Percentiles rank a stretch among this genome's conserved stretches.
Evolutionary conservation across 2,888 invertebrate species (phyloP).

Genomic region (Micoletzkya japonica): DNA sequence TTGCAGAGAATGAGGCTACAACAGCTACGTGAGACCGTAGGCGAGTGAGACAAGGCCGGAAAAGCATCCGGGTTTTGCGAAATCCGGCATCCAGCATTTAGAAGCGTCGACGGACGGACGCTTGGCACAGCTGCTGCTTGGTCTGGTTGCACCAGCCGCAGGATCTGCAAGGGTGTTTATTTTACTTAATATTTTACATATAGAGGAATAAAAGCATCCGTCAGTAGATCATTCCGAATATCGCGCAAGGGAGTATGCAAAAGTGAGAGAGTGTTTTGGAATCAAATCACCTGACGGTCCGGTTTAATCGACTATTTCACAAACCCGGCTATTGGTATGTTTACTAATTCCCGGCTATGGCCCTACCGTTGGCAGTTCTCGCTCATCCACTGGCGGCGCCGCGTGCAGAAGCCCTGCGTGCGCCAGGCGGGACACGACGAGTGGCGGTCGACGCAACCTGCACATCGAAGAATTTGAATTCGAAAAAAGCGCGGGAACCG

Average conservation of each 20-base stretch:
- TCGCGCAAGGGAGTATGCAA: too few species aligned
- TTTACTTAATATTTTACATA: too few species aligned
- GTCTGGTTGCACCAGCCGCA: constrained; percentile 60
- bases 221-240: too few species aligned
- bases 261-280: too few species aligned
- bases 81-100: constrained; percentile 1
- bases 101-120: constrained; percentile 28
- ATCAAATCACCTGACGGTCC: too few species aligned
- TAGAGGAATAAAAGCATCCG: too few species aligned
- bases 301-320: too few species aligned
- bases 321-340: too few species aligned
- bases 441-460: constrained; percentile 61
- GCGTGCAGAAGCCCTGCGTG: constrained; percentile 54
- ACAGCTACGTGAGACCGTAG: constrained; percentile 4
- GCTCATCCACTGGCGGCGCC: constrained; percentile 59
- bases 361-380: constrained; percentile 48
- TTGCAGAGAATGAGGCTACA: constrained; percentile 12
- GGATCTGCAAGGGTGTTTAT: too few species aligned
- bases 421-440: constrained; percentile 58
- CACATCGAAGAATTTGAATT: not conserved
- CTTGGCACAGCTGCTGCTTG: constrained; percentile 51
- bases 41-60: not conserved
- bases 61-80: not conserved
- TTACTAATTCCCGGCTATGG: too few species aligned
- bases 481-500: too few species aligned